Conservation (phyloP, 2,113 vertebrate species). For the Tragelaphus buxtoni region DNA sequence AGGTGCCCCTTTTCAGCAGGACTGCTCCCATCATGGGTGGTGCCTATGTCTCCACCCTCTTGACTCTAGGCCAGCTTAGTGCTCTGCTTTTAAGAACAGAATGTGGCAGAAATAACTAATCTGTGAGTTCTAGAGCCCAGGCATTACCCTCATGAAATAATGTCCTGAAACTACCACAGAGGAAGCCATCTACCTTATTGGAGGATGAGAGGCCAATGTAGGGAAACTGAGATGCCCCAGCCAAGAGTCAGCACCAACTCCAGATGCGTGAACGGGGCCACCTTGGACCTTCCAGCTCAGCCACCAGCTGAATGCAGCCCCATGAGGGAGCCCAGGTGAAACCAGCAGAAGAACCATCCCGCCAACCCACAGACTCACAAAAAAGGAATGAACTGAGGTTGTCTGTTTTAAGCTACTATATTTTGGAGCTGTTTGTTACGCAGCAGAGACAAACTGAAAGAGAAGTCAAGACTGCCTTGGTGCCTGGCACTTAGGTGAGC, state of each 20-base stretch:
- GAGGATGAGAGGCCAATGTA: background rate
- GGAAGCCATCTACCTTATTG: background rate
- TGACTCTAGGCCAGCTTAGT: background rate
- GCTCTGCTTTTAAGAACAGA: background rate
- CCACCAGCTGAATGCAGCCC: background rate
- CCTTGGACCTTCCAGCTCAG: background rate
- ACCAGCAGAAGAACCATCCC: background rate
- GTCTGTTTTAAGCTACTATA: background rate
- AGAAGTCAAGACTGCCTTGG: background rate
- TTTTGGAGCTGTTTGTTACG: background rate
- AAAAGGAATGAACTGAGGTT: background rate
- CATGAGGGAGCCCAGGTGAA: background rate
- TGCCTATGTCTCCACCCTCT: background rate
- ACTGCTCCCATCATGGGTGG: too few relatives aligned
- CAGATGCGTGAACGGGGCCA: too few relatives aligned
- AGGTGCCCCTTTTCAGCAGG: background rate
- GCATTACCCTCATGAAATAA: background rate
- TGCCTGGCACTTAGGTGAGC: background rate
- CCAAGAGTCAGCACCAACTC: background rate
- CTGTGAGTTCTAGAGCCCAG: background rate
- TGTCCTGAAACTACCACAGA: background rate
- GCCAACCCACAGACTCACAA: background rate
- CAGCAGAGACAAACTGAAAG: background rate
- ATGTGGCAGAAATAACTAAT: background rate
- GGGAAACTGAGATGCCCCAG: background rate